Conservation (phyloP, 2,113 vertebrate species). For the Butorides virescens region DNA sequence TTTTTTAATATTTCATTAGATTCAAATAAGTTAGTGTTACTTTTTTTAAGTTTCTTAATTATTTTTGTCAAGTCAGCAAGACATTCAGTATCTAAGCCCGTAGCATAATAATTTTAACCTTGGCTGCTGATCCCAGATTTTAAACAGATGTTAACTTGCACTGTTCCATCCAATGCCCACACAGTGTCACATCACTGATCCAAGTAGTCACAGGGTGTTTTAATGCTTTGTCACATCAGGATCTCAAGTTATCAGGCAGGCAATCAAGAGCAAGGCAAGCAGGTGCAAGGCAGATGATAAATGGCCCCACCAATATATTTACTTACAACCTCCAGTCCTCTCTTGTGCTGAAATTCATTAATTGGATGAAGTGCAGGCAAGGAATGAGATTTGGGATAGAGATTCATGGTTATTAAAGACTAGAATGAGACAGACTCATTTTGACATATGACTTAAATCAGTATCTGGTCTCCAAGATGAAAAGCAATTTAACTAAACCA, state of each 20-base stretch:
- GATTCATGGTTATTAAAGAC: not conserved
- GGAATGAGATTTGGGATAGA: not conserved
- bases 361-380: not conserved
- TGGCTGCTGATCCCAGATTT: not conserved
- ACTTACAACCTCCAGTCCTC: not conserved
- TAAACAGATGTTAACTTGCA: not conserved
- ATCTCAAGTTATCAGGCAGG: not conserved
- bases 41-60: not conserved
- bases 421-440: not conserved
- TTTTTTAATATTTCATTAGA: too few relatives aligned
- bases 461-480: not conserved
- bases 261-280: not conserved
- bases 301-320: rapidly evolving
- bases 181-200: not conserved
- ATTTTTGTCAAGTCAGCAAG: not conserved
- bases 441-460: not conserved
- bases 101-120: not conserved
- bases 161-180: not conserved
- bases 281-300: not conserved
- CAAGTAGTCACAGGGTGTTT: not conserved
- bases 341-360: not conserved
- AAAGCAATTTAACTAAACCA: not conserved
- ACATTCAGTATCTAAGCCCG: not conserved
- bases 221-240: not conserved
- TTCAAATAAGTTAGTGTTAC: not conserved